These are phyloP conservation scores for Gobionotothen gibberifrons DNA, from an alignment of 2,797 vertebrate genomes.

Conservation along the genomic window DNA sequence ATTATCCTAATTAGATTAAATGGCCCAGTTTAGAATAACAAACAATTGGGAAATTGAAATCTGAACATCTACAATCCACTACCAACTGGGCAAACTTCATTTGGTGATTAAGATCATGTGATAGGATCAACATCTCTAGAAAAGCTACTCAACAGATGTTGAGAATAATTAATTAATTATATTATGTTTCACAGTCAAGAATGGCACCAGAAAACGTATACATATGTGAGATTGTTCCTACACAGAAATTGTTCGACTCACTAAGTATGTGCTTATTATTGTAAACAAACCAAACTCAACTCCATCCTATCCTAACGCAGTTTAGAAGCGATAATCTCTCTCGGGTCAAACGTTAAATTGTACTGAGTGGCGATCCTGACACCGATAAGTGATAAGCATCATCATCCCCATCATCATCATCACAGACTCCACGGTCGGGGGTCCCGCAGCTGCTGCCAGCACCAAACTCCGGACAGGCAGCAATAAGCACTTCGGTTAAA, in stretches of 20 bases:
- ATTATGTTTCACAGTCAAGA: background rate
- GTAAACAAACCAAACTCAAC: background rate
- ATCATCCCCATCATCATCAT: slow-evolving; percentile 23
- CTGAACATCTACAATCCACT: background rate
- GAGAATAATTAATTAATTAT: background rate
- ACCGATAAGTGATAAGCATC: slow-evolving; percentile 41
- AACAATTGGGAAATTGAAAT: background rate
- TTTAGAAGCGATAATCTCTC: too few relatives aligned
- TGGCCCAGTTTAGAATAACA: background rate
- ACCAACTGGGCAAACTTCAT: background rate
- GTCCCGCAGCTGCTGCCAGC: slow-evolving; percentile 20
- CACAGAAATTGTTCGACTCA: background rate
- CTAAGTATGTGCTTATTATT: background rate
- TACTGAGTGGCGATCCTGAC: slow-evolving; percentile 13
- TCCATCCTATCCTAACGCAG: background rate
- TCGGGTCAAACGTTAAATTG: background rate
- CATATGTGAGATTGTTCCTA: background rate
- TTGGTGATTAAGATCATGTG: background rate
- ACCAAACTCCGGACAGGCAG: background rate
- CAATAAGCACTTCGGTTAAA: background rate
- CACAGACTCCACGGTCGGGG: slow-evolving; percentile 8
- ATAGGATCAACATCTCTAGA: background rate
- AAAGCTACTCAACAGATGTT: background rate
- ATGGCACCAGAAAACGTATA: background rate
- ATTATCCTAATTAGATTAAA: background rate